phyloP scores from a whole-genome alignment of 2,888 invertebrate species.

The Liodrosophila aerea region DNA sequence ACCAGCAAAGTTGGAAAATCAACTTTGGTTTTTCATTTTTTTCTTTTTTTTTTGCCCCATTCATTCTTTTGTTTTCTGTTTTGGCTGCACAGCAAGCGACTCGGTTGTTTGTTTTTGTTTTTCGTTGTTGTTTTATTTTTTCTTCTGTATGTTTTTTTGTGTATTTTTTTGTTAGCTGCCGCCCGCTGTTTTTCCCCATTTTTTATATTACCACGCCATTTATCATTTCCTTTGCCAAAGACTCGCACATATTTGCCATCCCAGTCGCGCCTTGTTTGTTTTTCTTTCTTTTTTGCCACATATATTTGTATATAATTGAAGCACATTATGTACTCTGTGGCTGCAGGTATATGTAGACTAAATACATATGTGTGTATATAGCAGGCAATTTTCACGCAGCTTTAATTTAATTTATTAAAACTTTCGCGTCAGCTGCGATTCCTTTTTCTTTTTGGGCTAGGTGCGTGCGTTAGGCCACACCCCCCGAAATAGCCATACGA shows the following conservation, averaged over 20 bases:
- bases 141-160: slow-evolving; percentile 36
- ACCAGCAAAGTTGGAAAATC: slow-evolving; percentile 61
- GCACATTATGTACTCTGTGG: slow-evolving; percentile 44
- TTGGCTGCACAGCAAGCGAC: slow-evolving; percentile 41
- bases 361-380: slow-evolving; percentile 3
- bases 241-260: slow-evolving; percentile 46
- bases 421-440: slow-evolving; percentile 55
- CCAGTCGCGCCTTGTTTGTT: slow-evolving; percentile 37
- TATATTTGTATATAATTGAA: slow-evolving; percentile 39
- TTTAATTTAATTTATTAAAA: slow-evolving; percentile 76
- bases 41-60: slow-evolving; percentile 18
- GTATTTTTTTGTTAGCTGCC: slow-evolving; percentile 57
- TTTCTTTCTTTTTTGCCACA: slow-evolving; percentile 28
- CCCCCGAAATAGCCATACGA: slow-evolving; percentile 38
- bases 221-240: slow-evolving; percentile 78
- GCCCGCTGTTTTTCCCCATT: slow-evolving; percentile 77
- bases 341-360: slow-evolving; percentile 32
- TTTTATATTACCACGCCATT: slow-evolving; percentile 80
- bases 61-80: slow-evolving; percentile 26
- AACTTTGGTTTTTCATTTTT: slow-evolving; percentile 46
- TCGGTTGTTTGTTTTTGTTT: slow-evolving; percentile 56
- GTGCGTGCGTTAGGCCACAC: slow-evolving; percentile 67
- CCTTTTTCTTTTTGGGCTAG: slow-evolving; percentile 31
- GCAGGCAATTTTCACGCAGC: slow-evolving; percentile 68
- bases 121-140: slow-evolving; percentile 33